These are phyloP conservation scores for Caenorhabditis virilis DNA, from an alignment of 2,888 invertebrate species.

Conservation along the genomic window DNA sequence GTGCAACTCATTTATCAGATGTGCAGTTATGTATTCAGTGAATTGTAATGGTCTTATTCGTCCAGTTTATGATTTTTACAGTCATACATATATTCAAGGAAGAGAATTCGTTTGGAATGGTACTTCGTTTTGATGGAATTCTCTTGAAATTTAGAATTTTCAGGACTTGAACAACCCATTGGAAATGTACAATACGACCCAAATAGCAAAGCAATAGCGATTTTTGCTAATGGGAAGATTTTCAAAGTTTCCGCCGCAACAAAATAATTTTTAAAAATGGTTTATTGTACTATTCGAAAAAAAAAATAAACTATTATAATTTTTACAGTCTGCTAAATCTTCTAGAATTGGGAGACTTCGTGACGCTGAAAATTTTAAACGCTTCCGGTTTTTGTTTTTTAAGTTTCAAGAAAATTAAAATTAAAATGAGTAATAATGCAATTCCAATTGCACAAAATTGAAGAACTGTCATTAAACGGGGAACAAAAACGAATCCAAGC, in stretches of 20 bases:
- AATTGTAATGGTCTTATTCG: constrained; percentile 25
- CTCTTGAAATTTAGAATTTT: too few species aligned
- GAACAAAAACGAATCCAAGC: constrained; percentile 51
- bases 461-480: constrained; percentile 36
- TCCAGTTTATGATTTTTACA: constrained; percentile 45
- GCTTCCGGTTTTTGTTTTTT: too few species aligned
- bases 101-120: constrained; percentile 17
- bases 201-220: constrained; percentile 29
- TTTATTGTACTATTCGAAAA: neutral
- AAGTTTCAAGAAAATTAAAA: too few species aligned
- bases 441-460: constrained; percentile 39
- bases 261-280: too few species aligned
- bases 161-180: constrained; percentile 14
- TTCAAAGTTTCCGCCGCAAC: constrained; percentile 16
- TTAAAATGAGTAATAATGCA: too few species aligned
- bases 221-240: constrained; percentile 33
- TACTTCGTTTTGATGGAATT: too few species aligned
- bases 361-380: too few species aligned
- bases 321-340: too few species aligned
- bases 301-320: neutral
- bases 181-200: constrained; percentile 46
- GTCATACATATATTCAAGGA: constrained; percentile 34
- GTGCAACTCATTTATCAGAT: constrained; percentile 45
- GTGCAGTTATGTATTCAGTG: constrained; percentile 39
- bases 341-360: too few species aligned